Base-by-base conservation (phyloP, 2,113 vertebrate species). In the Pterocles burchelli region DNA sequence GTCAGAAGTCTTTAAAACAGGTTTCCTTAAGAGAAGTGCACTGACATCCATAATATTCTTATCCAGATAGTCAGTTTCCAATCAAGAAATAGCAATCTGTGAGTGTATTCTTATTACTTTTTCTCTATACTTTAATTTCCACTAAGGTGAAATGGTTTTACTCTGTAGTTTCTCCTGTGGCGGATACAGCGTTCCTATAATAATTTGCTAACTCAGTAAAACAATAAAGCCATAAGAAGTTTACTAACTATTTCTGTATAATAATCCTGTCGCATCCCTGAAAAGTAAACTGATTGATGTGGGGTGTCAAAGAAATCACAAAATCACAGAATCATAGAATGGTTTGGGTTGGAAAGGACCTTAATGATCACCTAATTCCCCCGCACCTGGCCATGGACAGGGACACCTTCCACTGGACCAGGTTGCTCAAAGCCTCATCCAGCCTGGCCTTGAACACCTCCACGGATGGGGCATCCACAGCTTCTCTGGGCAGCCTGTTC, bases 241-340 rank as follows among this genome's bases (percentile, higher is more conserved):
- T 89, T 34, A 8, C 5, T 51, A 4, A 15, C 89, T 61, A 17
- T 76, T 93, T 89, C 54, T 73, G 29, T 68, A 4, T 43, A 51
- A 8, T 43, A 73, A 48, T 91, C 10, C 4, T 68, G 0, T 61
- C 0, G 0, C 4, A 33, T 89, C n/a, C 12, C 16, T 66, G 9
- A 58, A 62, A 87, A 61, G 34, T 63, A 51, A 68, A 68, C 31
- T 36, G 7, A 36, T 21, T 38, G n/a, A 36, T 58, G 5, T 45
- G 21, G 2, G 2, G 1, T 88, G 22, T 84, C 17, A 46, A 11
- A 51, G 16, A 49, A 74, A 57, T 81, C 41, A 41, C 41, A 41
- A 41, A 13, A 41, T 41, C 41, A 41, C 41, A 41, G 41, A 13
- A 41, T 41, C 41, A 41, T 41, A 41, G 41, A 41, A 41, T 41